Conservation (phyloP, 2,888 invertebrate species). For the Oscheius sp. region DNA sequence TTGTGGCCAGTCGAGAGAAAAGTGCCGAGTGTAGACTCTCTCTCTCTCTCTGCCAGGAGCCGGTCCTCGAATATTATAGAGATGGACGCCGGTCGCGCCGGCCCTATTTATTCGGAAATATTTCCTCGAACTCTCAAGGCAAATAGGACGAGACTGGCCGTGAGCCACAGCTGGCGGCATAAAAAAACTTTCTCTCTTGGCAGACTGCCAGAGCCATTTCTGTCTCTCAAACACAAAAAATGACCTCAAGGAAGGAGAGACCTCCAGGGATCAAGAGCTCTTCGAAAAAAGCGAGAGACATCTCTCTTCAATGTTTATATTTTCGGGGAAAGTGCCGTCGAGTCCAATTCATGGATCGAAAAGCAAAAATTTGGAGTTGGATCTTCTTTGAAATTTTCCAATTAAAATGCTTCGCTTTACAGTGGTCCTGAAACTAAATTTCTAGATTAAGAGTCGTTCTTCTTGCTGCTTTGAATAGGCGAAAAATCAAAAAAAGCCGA, state of each 20-base stretch:
- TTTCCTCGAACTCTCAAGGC: conserved; percentile 29
- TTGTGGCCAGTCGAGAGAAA: no score
- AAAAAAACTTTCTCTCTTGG: no score
- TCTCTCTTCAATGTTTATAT: background rate
- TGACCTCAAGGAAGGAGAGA: background rate
- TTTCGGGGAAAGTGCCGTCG: background rate
- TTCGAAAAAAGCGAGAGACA: background rate
- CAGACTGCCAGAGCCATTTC: background rate
- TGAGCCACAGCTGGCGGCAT: background rate
- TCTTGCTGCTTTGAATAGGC: no score
- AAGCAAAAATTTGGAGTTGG: no score
- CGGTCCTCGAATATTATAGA: no score
- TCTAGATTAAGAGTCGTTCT: no score
- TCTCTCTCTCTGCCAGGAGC: background rate
- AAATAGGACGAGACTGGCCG: conserved; percentile 30
- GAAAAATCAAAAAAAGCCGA: no score
- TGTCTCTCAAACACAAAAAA: no score
- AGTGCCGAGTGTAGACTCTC: background rate
- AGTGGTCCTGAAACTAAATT: no score
- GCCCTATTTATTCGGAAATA: conserved; percentile 30
- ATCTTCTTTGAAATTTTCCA: no score
- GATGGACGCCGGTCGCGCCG: conserved; percentile 19
- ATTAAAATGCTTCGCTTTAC: no score
- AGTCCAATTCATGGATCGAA: no score
- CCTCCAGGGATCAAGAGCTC: background rate